A percentile compares a stretch with the other conserved stretches of the same genome.
phyloP scores from a whole-genome alignment of 2,113 vertebrate species.

The Thalassoma bifasciatum region DNA sequence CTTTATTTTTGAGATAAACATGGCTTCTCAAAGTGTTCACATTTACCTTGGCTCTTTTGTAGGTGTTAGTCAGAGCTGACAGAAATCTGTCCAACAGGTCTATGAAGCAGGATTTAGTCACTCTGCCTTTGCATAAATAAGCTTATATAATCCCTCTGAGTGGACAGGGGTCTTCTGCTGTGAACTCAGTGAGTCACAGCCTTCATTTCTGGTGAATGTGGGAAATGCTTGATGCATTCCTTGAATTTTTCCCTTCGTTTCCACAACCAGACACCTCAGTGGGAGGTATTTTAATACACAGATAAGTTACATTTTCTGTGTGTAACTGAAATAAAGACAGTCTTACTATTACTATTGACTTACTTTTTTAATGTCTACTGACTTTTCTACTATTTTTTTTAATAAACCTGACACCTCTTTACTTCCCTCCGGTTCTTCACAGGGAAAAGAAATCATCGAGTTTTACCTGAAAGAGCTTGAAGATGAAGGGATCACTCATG shows the following conservation, averaged over 20 bases:
- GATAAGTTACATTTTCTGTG: not conserved
- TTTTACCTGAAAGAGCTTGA: conserved; percentile 94
- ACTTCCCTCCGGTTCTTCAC: not conserved
- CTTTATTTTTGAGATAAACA: conserved; percentile 4
- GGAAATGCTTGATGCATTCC: not conserved
- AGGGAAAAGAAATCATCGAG: conserved; percentile 98
- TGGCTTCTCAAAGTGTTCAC: not conserved
- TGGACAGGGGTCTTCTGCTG: conserved; percentile 21
- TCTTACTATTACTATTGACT: not conserved
- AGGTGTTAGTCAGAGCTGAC: not conserved
- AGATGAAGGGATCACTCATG: conserved; percentile 88
- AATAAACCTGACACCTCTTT: not conserved
- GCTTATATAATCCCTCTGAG: conserved; percentile 39
- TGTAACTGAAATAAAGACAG: not conserved
- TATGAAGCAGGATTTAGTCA: conserved; percentile 30
- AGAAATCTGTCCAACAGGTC: not conserved
- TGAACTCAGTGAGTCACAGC: conserved; percentile 40
- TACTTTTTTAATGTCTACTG: not conserved
- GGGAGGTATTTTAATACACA: not conserved
- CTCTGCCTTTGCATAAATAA: conserved; percentile 35
- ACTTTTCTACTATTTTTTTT: not conserved
- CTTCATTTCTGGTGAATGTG: not conserved
- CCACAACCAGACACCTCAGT: not conserved
- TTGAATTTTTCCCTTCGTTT: not conserved
- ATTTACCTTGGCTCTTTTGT: not conserved